A percentile compares a stretch with the other conserved stretches of the same genome.
Conservation (phyloP, 37 sponge, comb jelly and placozoan genomes). For the Amphimedon queenslandica region DNA sequence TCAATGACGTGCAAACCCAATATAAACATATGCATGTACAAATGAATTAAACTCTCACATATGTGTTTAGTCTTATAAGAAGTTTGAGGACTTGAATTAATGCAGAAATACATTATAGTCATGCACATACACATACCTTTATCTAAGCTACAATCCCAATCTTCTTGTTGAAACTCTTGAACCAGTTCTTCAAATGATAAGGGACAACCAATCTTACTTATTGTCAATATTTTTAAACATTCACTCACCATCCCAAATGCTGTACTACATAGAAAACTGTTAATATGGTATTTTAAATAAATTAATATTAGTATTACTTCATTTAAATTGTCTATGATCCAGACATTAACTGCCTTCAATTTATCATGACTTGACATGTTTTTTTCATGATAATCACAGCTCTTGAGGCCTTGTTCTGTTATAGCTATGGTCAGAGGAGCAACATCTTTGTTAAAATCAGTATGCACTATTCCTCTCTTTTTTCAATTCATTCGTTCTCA, state of each 20-base stretch:
- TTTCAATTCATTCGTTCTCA: not conserved
- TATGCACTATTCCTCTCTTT: not conserved
- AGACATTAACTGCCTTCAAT: conserved; percentile 2
- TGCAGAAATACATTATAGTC: too few species aligned
- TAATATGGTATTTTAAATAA: too few species aligned
- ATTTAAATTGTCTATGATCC: not conserved
- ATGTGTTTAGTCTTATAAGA: too few species aligned
- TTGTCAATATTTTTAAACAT: not conserved
- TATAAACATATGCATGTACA: too few species aligned
- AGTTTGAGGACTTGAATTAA: too few species aligned
- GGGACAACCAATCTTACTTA: not conserved
- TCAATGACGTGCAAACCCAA: too few species aligned
- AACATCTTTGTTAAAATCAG: conserved; percentile 6
- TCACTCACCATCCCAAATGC: conserved; percentile 10
- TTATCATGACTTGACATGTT: conserved; percentile 16
- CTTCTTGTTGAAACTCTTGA: not conserved
- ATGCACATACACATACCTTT: too few species aligned
- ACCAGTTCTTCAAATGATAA: not conserved
- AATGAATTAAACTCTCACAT: too few species aligned
- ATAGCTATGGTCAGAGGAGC: conserved; percentile 8
- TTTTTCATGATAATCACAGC: conserved; percentile 11
- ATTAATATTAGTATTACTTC: too few species aligned
- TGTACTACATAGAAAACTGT: not conserved
- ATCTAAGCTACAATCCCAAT: not conserved
- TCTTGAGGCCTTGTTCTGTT: not conserved